phyloP scores from a whole-genome alignment of 64 coral and sea anemone species.

The Anthopleura sola region DNA sequence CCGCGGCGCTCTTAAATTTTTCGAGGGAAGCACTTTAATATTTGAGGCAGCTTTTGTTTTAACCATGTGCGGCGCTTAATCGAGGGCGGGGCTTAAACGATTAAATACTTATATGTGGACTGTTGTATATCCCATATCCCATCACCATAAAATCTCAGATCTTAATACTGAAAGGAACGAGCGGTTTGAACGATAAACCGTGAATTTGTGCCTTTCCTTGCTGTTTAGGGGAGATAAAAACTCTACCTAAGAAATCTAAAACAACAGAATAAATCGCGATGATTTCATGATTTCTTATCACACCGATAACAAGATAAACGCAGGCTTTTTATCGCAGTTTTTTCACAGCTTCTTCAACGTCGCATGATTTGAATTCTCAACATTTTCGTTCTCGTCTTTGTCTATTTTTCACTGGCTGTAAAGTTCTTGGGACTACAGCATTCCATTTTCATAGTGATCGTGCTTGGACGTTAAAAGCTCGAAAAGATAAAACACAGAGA shows the following conservation, averaged over 20 bases:
- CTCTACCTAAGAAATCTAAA: background rate
- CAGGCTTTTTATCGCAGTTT: background rate
- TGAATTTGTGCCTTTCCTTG: background rate
- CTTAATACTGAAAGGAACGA: no score
- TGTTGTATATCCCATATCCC: no score
- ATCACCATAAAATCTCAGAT: no score
- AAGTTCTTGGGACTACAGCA: background rate
- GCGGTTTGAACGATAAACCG: no score
- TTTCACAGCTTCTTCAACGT: background rate
- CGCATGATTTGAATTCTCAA: no score
- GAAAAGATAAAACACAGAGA: background rate
- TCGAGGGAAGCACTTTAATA: no score
- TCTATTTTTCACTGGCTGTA: background rate
- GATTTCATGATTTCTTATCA: background rate
- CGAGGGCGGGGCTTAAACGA: no score
- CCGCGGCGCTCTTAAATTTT: no score
- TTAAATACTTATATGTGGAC: no score
- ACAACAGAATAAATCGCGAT: background rate
- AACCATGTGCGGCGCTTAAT: no score
- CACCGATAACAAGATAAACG: background rate
- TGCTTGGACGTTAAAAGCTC: background rate
- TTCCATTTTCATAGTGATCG: constrained; percentile 4
- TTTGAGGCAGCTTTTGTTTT: no score
- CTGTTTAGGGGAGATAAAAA: background rate
- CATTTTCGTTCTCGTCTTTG: no score